Base-by-base conservation (phyloP, 2,113 vertebrate species). In the Nesoenas mayeri region DNA sequence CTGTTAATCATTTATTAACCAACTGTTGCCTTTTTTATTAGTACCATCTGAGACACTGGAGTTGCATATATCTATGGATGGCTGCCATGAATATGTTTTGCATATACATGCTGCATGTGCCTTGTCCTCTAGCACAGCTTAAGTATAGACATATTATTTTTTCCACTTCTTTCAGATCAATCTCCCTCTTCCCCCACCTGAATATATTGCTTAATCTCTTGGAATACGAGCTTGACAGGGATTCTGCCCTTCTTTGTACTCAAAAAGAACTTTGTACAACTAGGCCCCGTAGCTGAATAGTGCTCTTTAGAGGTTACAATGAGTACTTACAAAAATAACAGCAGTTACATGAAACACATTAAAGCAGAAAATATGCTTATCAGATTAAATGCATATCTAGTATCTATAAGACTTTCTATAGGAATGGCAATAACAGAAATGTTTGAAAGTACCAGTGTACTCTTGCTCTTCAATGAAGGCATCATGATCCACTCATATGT, bases 1-100 rank as follows among this genome's bases (percentile, higher is more conserved):
- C 75, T 93, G 85, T 77, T 96, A 53, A 91, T 81, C 29, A 71
- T 90, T 88, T 91, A 75, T 85, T 93, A 88, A 75, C 14, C 78
- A 93, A 88, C n/a, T 85, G 28, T 36, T 78, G 22, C 36, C 38
- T 40, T 73, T 69, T 72, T 88, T 85, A 80, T 80, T 91, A 60
- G 18, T 57, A 90, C 67, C 16, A 12, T 86, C 88, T 88, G 82
- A 85, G 88, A 64, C 54, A 54, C n/a, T 64, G 26, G 79, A 91
- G 65, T 71, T 91, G 72, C 65, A 71, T 51, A 24, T 57, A 91
- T 66, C 56, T 69, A 42, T 79, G 75, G 75, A 96, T 67, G 34
- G 56, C 42, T 95, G 88, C 91, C 95, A 94, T 56, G 47, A 96
- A 91, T 4, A 5, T 74, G 64, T 80, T 96, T 80, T 90, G 72